Percentiles rank a stretch among this genome's conserved stretches.
These are phyloP conservation scores for Lycaon pictus DNA, from an alignment of 2,113 vertebrate species.

Conservation along the genomic window DNA sequence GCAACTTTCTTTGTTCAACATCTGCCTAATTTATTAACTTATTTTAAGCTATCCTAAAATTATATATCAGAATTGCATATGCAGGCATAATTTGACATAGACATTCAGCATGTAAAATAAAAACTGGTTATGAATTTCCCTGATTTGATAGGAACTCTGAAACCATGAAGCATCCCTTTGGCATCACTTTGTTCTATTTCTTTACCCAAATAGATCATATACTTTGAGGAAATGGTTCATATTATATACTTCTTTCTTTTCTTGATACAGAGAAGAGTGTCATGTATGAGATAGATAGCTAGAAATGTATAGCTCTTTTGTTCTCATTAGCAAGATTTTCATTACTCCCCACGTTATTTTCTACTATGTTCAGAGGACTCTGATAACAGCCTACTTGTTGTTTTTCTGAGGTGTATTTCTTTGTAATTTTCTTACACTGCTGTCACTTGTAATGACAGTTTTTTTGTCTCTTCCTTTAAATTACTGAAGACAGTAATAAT, in stretches of 20 bases:
- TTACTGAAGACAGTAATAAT: conserved; percentile 1
- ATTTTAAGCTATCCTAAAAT: conserved; percentile 18
- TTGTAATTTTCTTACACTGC: conserved; percentile 26
- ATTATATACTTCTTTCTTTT: background rate
- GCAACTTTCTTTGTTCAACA: background rate
- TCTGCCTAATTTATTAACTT: background rate
- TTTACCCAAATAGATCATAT: background rate
- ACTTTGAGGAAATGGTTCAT: conserved; percentile 16
- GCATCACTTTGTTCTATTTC: conserved; percentile 30
- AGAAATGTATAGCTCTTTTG: background rate
- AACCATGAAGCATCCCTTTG: background rate
- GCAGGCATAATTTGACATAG: background rate
- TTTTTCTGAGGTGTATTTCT: background rate
- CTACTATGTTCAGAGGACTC: background rate
- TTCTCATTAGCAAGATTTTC: conserved; percentile 26
- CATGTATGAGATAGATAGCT: background rate
- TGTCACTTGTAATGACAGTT: background rate
- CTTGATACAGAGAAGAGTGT: background rate
- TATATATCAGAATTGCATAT: background rate
- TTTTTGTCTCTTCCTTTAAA: background rate
- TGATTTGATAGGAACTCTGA: conserved; percentile 43
- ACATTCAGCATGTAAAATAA: background rate
- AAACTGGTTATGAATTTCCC: conserved; percentile 21
- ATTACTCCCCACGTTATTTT: background rate
- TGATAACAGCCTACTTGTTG: background rate